Percentiles rank a stretch among this genome's conserved stretches.
These are phyloP conservation scores for Pseudomugil tenellus DNA, from an alignment of 2,797 vertebrate genomes.

Conservation along the genomic window DNA sequence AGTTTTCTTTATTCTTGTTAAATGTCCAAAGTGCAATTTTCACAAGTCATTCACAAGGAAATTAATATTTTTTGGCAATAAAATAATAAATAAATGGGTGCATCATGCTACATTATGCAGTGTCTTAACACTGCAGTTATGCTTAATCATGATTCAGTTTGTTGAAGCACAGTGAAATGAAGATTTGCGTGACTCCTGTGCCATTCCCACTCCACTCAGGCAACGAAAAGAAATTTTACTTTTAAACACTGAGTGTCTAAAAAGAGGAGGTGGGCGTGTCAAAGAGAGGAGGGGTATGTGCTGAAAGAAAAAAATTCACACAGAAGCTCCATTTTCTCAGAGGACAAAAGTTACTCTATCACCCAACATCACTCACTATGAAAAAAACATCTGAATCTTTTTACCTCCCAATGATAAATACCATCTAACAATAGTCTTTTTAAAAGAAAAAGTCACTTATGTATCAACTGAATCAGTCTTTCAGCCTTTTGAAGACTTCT, in stretches of 20 bases:
- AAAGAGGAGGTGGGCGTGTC: constrained; percentile 3
- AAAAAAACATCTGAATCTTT: too few relatives aligned
- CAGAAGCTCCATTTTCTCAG: constrained; percentile 18
- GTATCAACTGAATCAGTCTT: background rate
- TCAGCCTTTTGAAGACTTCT: constrained; percentile 9
- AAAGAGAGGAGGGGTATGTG: constrained; percentile 2
- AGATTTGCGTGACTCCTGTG: background rate
- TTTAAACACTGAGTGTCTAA: constrained; percentile 58
- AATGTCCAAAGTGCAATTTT: background rate
- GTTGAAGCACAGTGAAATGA: background rate
- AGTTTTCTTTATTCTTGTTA: background rate
- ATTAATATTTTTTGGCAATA: background rate
- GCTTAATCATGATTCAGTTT: background rate
- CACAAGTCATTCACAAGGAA: background rate
- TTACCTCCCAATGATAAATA: background rate
- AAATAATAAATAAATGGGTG: background rate
- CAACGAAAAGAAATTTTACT: background rate
- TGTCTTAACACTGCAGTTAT: background rate
- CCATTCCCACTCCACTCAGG: background rate
- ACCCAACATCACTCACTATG: background rate
- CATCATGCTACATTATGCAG: background rate
- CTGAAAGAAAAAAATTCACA: constrained; percentile 33
- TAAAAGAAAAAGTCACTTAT: background rate
- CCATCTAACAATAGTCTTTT: too few relatives aligned
- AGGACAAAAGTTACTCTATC: constrained; percentile 29